phyloP scores from a whole-genome alignment of 2,888 invertebrate genomes.

The Koerneria pararmatus region DNA sequence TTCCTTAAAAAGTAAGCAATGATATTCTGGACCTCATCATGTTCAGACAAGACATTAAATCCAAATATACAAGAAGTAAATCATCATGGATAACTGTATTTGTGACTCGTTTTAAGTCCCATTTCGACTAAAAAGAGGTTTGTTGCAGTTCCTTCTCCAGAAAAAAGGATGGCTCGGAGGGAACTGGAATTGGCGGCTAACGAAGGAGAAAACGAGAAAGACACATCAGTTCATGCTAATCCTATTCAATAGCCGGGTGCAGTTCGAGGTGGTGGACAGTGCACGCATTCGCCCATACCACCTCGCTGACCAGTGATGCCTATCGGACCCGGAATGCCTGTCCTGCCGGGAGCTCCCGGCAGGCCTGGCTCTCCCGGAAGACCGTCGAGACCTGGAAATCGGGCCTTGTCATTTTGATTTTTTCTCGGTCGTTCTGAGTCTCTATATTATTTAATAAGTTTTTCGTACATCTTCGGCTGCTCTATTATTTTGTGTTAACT shows the following conservation, averaged over 20 bases:
- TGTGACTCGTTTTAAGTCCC: no score
- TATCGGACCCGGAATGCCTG: conserved; percentile 37
- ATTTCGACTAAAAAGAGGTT: no score
- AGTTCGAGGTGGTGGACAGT: conserved; percentile 45
- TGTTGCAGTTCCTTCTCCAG: no score
- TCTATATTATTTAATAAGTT: no score
- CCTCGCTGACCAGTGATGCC: conserved; percentile 38
- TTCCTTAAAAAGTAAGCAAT: no score
- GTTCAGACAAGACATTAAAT: no score
- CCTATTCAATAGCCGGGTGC: conserved; percentile 43
- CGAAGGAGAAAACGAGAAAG: conserved; percentile 1
- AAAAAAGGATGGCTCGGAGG: neutral
- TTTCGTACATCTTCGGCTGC: neutral
- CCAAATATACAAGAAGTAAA: no score
- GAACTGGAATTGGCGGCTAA: neutral
- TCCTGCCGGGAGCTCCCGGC: conserved; percentile 34
- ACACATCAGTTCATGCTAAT: no score
- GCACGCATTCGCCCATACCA: conserved; percentile 38
- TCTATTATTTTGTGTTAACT: neutral
- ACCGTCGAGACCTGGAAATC: conserved; percentile 22
- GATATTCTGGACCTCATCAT: no score
- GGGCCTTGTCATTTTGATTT: neutral
- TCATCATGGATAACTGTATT: no score
- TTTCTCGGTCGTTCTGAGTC: no score
- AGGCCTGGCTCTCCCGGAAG: conserved; percentile 39